Percentiles rank a stretch among this genome's conserved stretches.
phyloP scores from a whole-genome alignment of 2,797 vertebrate species.

The Mus caroli region DNA sequence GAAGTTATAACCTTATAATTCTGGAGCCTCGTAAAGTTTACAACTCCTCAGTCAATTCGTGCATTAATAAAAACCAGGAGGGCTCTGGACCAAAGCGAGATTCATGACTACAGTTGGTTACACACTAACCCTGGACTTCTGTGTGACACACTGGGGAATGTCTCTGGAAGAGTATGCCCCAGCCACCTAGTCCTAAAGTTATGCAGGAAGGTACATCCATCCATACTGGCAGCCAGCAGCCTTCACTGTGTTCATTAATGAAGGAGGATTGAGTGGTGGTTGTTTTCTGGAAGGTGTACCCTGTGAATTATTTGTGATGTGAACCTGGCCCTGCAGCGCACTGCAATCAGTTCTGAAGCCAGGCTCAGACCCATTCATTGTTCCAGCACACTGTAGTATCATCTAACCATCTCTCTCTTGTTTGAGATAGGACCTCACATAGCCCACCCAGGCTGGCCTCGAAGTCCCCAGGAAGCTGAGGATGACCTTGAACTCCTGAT shows the following conservation, averaged over 20 bases:
- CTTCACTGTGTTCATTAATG: conserved; percentile 33
- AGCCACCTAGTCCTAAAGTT: background rate
- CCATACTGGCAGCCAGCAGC: background rate
- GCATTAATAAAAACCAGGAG: conserved; percentile 51
- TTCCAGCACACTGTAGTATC: background rate
- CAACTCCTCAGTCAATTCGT: conserved; percentile 20
- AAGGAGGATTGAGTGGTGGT: conserved; percentile 49
- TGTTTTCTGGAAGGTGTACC: background rate
- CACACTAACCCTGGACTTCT: background rate
- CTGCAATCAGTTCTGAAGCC: background rate
- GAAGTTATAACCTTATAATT: conserved; percentile 53
- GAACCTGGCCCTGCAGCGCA: conserved; percentile 7
- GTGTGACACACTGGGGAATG: background rate
- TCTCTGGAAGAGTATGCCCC: background rate
- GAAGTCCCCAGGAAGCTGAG: background rate
- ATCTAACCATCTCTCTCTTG: background rate
- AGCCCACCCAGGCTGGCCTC: background rate
- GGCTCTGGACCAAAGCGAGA: background rate
- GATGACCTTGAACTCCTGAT: background rate
- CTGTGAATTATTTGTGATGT: background rate
- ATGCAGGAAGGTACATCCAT: background rate
- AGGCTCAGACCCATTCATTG: background rate
- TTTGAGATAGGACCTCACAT: background rate
- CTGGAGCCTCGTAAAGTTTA: conserved; percentile 65
- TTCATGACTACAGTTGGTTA: rapidly evolving